Evolutionary conservation across 2,113 vertebrate species (phyloP), one percentile per base, ranked within the genome.

Genomic region (Thermophis baileyi): DNA sequence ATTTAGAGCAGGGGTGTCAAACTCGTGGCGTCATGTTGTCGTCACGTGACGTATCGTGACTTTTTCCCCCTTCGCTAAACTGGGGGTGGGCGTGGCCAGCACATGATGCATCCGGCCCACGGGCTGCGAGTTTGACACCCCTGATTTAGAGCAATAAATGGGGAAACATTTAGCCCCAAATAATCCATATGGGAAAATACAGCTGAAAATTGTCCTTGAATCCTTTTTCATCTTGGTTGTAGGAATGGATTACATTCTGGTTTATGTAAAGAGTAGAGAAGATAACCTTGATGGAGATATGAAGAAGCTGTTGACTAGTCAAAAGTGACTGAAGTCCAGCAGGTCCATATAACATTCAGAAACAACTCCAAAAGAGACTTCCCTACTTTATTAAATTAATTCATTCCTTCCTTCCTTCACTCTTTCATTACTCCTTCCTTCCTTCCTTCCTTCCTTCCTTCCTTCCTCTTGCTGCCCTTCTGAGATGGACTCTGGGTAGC

Each of bases 81-180:
- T 3, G 50, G 50, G 50, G 50, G 51, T 53, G 51, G 14, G 51
- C 14, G 3, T 53, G 51, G 51, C 51, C 51, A 53, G 14, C 14
- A 53, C 51, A 16, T 51, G 51, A 16, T 53, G 14, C 12, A 53
- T 53, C 14, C 3, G 3, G 51, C 3, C 51, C 51, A 14, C 2
- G 51, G 51, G 50, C 50, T 3, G 2, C 2, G 50, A 50, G 10
- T 12, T 50, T 50, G 50, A 12, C 50, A 50, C 50, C 50, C 50
- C 14, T 53, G 51, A 24, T 12, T 0, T 0, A n/a, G 14, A 8
- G 55, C 0, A 90, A 87, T 90, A 35, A 18, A 18, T 12, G 88
- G 89, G 27, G 89, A 91, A 89, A 46, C 0, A 0, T 0, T 46
- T 30, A 86, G 25, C 60, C 89, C 47, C 0, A 0, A 8, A 1